These are phyloP conservation scores for Zosterops japonicus DNA, from an alignment of 2,113 vertebrate genomes.

Conservation along the genomic window DNA sequence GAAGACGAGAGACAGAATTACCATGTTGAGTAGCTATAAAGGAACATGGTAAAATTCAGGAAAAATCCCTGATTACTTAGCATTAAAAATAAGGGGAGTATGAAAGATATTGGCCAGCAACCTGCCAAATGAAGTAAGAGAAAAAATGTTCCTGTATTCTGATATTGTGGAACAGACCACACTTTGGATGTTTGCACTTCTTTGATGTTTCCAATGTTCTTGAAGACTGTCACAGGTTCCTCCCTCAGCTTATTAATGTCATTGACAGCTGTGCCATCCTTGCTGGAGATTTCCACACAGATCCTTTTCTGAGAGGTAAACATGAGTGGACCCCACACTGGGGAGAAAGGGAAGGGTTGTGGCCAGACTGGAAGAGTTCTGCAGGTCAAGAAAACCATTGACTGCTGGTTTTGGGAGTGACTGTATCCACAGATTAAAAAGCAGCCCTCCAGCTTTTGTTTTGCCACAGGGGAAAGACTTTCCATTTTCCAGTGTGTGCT, in stretches of 20 bases:
- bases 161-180: neutral
- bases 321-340: rapidly evolving
- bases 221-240: neutral
- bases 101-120: neutral
- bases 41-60: neutral
- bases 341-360: neutral
- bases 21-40: neutral
- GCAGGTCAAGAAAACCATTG: neutral
- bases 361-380: neutral
- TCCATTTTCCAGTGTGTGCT: neutral
- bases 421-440: neutral
- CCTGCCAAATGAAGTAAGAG: neutral
- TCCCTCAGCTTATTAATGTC: neutral
- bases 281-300: neutral
- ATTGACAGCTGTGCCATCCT: neutral
- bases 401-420: neutral
- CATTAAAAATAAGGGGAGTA: neutral
- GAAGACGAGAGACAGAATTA: neutral
- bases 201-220: neutral
- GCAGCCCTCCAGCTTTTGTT: neutral
- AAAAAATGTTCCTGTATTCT: neutral
- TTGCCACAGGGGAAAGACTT: neutral
- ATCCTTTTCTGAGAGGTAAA: neutral
- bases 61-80: neutral
- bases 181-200: neutral